Evolutionary conservation across 1,140 invertebrate species (phyloP).

Genomic region (Apis dorsata): DNA sequence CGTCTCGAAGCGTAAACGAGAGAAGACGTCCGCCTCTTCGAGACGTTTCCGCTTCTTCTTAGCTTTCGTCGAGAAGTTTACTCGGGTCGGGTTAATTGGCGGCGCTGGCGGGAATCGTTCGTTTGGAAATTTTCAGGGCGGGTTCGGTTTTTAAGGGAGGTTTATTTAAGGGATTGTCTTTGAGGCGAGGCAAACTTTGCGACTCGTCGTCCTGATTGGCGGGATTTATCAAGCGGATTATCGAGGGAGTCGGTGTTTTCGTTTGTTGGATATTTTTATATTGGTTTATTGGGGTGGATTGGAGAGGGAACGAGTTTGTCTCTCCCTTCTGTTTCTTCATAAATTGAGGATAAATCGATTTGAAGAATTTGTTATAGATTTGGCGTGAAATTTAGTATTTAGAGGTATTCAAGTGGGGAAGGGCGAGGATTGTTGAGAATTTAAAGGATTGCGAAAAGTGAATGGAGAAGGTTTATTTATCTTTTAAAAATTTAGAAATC

Average conservation of each 20-base stretch:
- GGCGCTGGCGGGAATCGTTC: no score
- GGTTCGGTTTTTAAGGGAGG: not conserved
- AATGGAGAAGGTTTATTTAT: no score
- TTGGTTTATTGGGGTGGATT: no score
- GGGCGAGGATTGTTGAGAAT: no score
- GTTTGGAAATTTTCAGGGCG: not conserved
- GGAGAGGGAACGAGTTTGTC: no score
- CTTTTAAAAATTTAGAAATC: no score
- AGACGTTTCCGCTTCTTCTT: not conserved
- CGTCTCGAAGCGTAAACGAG: slow-evolving; percentile 57
- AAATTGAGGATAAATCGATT: no score
- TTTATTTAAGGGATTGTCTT: not conserved
- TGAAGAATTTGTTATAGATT: no score
- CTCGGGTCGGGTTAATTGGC: not conserved
- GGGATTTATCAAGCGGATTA: not conserved
- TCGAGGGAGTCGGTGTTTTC: not conserved
- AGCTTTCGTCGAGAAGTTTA: not conserved
- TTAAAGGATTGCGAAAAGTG: no score
- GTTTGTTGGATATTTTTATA: not conserved
- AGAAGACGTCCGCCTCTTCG: slow-evolving; percentile 44
- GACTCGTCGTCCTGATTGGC: not conserved
- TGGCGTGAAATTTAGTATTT: no score
- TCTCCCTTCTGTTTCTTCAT: no score
- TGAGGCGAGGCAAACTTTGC: not conserved
- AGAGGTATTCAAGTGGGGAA: no score